phyloP scores from a whole-genome alignment of 2,888 invertebrate genomes.

The Psylliodes chrysocephalus region DNA sequence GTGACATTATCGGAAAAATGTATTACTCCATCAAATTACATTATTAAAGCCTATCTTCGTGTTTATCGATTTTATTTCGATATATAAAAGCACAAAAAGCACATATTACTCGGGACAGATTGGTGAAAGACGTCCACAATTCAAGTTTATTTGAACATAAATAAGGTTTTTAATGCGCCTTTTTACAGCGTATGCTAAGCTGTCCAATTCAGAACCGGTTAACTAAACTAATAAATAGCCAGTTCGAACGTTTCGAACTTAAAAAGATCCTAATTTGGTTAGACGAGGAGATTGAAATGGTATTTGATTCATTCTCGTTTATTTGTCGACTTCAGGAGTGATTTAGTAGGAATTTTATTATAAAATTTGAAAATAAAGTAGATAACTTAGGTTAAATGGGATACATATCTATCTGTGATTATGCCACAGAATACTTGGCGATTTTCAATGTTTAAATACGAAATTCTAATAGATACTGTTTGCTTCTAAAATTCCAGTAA shows the following conservation, averaged over 20 bases:
- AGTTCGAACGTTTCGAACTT: constrained; percentile 33
- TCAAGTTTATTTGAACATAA: constrained; percentile 51
- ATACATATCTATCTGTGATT: too few relatives aligned
- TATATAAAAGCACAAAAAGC: constrained; percentile 12
- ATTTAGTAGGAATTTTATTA: neutral
- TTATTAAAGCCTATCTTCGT: neutral
- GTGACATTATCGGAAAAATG: too few relatives aligned
- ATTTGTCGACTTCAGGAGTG: neutral
- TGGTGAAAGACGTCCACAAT: constrained; percentile 48
- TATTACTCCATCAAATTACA: too few relatives aligned
- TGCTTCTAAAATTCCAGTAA: too few relatives aligned
- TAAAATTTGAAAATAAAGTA: too few relatives aligned
- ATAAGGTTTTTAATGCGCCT: constrained; percentile 51
- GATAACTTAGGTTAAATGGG: too few relatives aligned
- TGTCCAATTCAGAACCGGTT: constrained; percentile 51
- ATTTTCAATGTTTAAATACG: too few relatives aligned
- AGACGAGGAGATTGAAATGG: constrained; percentile 50
- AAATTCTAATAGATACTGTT: too few relatives aligned
- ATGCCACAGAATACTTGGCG: too few relatives aligned
- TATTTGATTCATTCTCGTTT: constrained; percentile 42
- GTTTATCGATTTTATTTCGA: constrained; percentile 23
- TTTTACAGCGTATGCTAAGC: constrained; percentile 44
- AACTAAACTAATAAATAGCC: constrained; percentile 51
- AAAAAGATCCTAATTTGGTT: constrained; percentile 51
- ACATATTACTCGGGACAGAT: constrained; percentile 32